A percentile compares a stretch with the other conserved stretches of the same genome.
Evolutionary conservation across 2,113 vertebrate genomes (phyloP).

Genomic region (Catharus minimus): DNA sequence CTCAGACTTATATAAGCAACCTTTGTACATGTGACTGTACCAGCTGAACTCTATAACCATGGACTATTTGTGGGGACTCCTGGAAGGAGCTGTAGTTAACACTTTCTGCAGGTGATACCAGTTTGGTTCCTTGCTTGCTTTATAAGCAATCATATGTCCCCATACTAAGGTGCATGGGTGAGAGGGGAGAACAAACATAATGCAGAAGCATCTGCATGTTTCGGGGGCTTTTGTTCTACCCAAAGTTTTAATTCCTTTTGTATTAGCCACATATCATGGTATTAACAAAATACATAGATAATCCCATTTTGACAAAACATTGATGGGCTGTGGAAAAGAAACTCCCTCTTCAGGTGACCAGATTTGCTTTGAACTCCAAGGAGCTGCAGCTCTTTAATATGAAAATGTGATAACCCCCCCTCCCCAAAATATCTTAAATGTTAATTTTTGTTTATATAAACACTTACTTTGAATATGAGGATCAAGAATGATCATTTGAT

Average conservation of each 20-base stretch:
- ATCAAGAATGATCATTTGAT: neutral
- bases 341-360: neutral
- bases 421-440: neutral
- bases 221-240: neutral
- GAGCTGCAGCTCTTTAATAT: neutral
- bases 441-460: neutral
- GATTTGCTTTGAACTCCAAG: neutral
- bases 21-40: neutral
- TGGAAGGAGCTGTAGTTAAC: neutral
- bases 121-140: neutral
- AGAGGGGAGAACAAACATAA: neutral
- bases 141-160: neutral
- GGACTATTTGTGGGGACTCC: neutral
- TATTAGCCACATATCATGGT: neutral
- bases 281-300: neutral
- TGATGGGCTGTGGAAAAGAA: neutral
- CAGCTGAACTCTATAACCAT: neutral
- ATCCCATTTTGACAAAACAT: neutral
- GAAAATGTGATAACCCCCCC: neutral
- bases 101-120: neutral
- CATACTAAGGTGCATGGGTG: accelerated
- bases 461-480: neutral
- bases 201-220: neutral
- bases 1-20: neutral
- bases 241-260: neutral